A percentile compares a stretch with the other conserved stretches of the same genome.
These are phyloP conservation scores for Peribatodes rhomboidaria DNA, from an alignment of 2,888 invertebrate species.

Conservation along the genomic window DNA sequence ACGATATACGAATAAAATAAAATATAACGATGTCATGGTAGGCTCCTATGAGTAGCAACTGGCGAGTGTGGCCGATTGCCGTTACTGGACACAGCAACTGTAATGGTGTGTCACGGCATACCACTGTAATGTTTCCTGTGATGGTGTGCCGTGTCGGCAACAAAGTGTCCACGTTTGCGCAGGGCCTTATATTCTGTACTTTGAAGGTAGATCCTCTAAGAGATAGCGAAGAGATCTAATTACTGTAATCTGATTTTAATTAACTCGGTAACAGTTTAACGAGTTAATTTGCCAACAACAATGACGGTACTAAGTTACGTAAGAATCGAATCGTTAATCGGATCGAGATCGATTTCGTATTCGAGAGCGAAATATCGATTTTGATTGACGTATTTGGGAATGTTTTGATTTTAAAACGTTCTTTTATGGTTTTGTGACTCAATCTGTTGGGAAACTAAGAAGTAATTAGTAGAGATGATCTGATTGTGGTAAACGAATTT, in stretches of 20 bases:
- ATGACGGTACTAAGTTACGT: slow-evolving; percentile 33
- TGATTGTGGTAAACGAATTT: neutral
- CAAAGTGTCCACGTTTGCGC: too few species aligned
- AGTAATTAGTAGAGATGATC: neutral
- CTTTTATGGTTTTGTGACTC: neutral
- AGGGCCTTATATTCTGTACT: neutral
- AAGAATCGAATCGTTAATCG: slow-evolving; percentile 33
- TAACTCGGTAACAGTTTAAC: slow-evolving; percentile 44
- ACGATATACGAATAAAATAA: too few species aligned
- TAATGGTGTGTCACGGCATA: too few species aligned
- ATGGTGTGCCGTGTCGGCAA: too few species aligned
- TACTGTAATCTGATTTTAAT: slow-evolving; percentile 55
- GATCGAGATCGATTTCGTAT: slow-evolving; percentile 27
- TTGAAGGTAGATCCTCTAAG: neutral
- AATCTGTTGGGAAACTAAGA: neutral
- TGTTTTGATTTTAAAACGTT: slow-evolving; percentile 11
- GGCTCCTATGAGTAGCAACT: too few species aligned
- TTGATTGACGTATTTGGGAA: slow-evolving; percentile 22
- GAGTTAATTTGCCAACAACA: slow-evolving; percentile 48
- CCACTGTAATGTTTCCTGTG: too few species aligned
- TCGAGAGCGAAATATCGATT: slow-evolving; percentile 10
- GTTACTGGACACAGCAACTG: too few species aligned
- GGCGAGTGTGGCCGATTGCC: too few species aligned
- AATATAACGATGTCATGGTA: too few species aligned
- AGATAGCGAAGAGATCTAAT: slow-evolving; percentile 36